These are phyloP conservation scores for Tillus elongatus DNA, from an alignment of 2,888 invertebrate species.

Conservation along the genomic window DNA sequence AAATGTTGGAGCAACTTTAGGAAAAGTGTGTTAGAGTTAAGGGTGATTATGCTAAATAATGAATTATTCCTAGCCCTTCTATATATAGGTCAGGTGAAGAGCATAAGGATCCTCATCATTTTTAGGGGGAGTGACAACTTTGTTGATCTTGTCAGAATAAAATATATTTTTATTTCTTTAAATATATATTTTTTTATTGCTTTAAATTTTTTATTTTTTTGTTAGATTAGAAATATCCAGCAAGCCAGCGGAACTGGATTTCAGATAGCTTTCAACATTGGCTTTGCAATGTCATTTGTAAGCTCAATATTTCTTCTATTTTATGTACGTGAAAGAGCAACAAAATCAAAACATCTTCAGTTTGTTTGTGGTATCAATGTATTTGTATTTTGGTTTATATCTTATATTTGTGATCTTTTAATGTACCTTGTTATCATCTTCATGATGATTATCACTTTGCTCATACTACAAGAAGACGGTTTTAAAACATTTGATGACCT, in stretches of 20 bases:
- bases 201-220: no score
- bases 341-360: slow-evolving; percentile 62
- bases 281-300: slow-evolving; percentile 64
- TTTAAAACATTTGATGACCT: slow-evolving; percentile 46
- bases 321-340: slow-evolving; percentile 54
- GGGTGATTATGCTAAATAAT: no score
- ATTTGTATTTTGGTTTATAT: slow-evolving; percentile 58
- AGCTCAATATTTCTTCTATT: slow-evolving; percentile 56
- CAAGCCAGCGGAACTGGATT: slow-evolving; percentile 39
- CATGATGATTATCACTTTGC: slow-evolving; percentile 51
- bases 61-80: no score
- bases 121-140: no score
- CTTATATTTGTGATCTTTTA: slow-evolving; percentile 58
- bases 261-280: slow-evolving; percentile 57
- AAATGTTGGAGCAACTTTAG: no score
- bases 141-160: no score
- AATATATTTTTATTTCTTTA: no score
- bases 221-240: slow-evolving; percentile 20
- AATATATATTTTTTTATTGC: no score
- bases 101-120: no score
- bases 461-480: slow-evolving; percentile 57
- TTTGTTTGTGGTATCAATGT: slow-evolving; percentile 60
- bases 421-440: slow-evolving; percentile 53
- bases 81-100: no score
- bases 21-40: no score